Percentiles rank a stretch among this genome's conserved stretches.
phyloP scores from a whole-genome alignment of 2,797 vertebrate genomes.

The Paratrypauchen microcephalus region DNA sequence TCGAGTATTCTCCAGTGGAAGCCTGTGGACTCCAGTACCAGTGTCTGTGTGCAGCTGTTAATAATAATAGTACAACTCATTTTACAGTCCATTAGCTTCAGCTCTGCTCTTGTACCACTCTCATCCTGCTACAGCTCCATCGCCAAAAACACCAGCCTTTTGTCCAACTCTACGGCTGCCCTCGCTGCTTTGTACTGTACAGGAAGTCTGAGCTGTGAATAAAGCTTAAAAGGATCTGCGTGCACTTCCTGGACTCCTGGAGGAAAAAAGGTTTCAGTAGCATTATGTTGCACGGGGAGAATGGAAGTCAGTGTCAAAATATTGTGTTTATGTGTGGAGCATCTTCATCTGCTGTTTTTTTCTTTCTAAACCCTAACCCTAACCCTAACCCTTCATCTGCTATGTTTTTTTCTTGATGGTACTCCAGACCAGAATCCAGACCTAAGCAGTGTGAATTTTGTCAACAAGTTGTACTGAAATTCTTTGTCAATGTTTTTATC shows the following conservation, averaged over 20 bases:
- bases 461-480: too few relatives aligned
- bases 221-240: background rate
- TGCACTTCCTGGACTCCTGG: background rate
- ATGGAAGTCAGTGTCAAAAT: background rate
- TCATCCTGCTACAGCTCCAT: constrained; percentile 14
- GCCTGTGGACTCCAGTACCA: background rate
- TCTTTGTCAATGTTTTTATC: too few relatives aligned
- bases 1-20: background rate
- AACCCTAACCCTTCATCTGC: too few relatives aligned
- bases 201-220: background rate
- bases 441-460: too few relatives aligned
- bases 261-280: background rate
- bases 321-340: background rate
- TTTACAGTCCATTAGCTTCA: constrained; percentile 38
- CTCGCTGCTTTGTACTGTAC: background rate
- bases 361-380: too few relatives aligned
- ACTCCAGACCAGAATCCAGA: too few relatives aligned
- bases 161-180: background rate
- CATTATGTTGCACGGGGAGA: background rate
- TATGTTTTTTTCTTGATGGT: too few relatives aligned
- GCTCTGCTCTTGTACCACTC: constrained; percentile 18
- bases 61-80: constrained; percentile 19
- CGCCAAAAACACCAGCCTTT: constrained; percentile 7
- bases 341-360: too few relatives aligned
- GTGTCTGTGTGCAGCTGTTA: constrained; percentile 16